Evolutionary conservation across 2,888 invertebrate genomes (phyloP).

Genomic region (Cantharis flavilabris): DNA sequence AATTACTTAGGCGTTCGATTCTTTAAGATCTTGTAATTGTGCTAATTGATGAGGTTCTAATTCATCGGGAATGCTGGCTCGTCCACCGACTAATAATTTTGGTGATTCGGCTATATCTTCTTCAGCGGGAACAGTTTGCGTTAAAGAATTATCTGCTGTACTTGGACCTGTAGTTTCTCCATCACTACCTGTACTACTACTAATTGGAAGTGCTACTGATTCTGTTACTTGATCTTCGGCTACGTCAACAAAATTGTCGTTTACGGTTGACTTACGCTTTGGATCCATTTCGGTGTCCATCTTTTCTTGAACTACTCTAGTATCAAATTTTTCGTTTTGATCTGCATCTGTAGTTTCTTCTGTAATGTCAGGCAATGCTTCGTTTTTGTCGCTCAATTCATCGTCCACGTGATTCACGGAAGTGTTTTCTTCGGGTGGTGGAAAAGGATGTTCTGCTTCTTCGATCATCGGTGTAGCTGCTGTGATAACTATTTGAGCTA

Average conservation of each 20-base stretch:
- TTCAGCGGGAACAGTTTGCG: slow-evolving; percentile 51
- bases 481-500: slow-evolving; percentile 90
- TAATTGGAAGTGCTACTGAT: slow-evolving; percentile 63
- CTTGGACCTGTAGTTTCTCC: slow-evolving; percentile 68
- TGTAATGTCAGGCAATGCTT: slow-evolving; percentile 35
- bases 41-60: slow-evolving; percentile 87
- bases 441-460: slow-evolving; percentile 80
- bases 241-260: slow-evolving; percentile 46
- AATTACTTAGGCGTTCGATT: slow-evolving; percentile 80
- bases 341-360: slow-evolving; percentile 16
- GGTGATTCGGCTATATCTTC: slow-evolving; percentile 61
- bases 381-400: slow-evolving; percentile 30
- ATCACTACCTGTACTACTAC: slow-evolving; percentile 71
- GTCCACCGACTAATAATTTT: slow-evolving; percentile 75
- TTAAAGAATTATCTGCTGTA: slow-evolving; percentile 65
- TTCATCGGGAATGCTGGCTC: slow-evolving; percentile 86
- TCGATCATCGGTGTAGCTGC: slow-evolving; percentile 93
- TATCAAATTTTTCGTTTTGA: slow-evolving; percentile 11
- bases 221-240: slow-evolving; percentile 62
- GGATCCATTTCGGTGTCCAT: slow-evolving; percentile 26
- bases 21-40: slow-evolving; percentile 84
- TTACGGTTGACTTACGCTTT: slow-evolving; percentile 34
- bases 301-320: slow-evolving; percentile 9
- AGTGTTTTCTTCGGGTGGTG: slow-evolving; percentile 60
- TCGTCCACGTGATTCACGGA: slow-evolving; percentile 42